Percentiles rank a stretch among this genome's conserved stretches.
These are phyloP conservation scores for Spinus olivaceus DNA, from an alignment of 2,797 vertebrate genomes.

Conservation along the genomic window DNA sequence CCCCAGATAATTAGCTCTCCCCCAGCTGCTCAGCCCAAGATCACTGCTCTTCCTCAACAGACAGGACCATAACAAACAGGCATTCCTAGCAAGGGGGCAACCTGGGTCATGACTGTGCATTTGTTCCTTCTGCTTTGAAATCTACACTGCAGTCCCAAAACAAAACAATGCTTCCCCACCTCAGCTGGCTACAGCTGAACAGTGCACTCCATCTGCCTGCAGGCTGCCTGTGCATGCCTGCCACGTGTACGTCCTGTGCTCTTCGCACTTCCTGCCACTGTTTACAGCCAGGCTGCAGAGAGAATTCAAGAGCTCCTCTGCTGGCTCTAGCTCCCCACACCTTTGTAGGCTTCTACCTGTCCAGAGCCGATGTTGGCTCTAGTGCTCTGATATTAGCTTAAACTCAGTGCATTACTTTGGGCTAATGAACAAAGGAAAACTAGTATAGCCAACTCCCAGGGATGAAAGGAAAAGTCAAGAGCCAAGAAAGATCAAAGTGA, in stretches of 20 bases:
- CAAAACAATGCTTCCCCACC: not conserved
- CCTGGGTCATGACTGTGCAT: not conserved
- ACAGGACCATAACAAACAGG: not conserved
- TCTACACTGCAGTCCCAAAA: not conserved
- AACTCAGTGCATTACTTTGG: not conserved
- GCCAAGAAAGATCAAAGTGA: slow-evolving; percentile 5
- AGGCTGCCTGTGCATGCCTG: not conserved
- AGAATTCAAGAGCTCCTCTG: not conserved
- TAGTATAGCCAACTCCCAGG: not conserved
- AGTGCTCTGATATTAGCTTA: not conserved
- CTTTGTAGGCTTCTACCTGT: not conserved
- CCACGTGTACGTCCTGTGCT: not conserved
- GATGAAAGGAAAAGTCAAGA: not conserved
- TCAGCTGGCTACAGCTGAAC: not conserved
- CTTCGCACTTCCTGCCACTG: not conserved
- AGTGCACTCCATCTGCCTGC: not conserved
- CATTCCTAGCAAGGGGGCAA: not conserved
- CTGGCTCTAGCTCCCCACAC: not conserved
- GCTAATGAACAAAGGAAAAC: not conserved
- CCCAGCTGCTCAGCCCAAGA: not conserved
- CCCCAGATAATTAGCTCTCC: not conserved
- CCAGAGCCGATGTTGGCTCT: not conserved
- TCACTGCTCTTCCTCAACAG: not conserved
- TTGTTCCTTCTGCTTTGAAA: not conserved
- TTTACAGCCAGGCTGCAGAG: not conserved